These are phyloP conservation scores for Hemitrygon akajei DNA, from an alignment of 2,797 vertebrate genomes.

Conservation along the genomic window DNA sequence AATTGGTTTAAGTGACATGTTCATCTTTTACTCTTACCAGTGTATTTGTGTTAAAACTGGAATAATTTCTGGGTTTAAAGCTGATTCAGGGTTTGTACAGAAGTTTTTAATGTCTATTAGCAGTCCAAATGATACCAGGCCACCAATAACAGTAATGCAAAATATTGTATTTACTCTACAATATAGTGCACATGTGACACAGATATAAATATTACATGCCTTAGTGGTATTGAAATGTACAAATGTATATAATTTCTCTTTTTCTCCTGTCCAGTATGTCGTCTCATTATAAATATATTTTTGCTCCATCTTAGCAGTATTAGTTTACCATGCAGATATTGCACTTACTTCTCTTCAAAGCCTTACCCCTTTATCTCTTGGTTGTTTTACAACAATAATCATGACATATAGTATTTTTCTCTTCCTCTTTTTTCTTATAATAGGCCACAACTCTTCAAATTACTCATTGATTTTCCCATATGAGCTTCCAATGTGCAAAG, in stretches of 20 bases:
- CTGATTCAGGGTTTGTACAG: no score
- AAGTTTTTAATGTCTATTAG: neutral
- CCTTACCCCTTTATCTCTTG: neutral
- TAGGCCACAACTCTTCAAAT: neutral
- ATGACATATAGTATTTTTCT: no score
- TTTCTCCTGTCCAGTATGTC: neutral
- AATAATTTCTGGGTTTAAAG: neutral
- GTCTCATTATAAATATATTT: neutral
- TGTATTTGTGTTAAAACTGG: neutral
- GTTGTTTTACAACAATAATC: no score
- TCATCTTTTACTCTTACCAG: neutral
- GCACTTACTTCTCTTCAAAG: neutral
- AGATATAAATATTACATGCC: slow-evolving; percentile 3
- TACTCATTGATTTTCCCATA: neutral
- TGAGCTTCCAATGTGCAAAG: neutral
- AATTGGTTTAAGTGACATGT: neutral
- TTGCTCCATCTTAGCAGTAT: neutral
- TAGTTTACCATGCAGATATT: neutral
- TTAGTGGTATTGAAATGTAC: neutral
- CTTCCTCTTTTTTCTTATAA: no score
- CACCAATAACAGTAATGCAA: neutral
- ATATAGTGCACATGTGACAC: slow-evolving; percentile 2
- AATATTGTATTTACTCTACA: neutral
- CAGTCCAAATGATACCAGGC: neutral
- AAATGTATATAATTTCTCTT: neutral